These are phyloP conservation scores for Drosophila mojavensis DNA, from an alignment of 1,140 invertebrate genomes.

Conservation along the genomic window DNA sequence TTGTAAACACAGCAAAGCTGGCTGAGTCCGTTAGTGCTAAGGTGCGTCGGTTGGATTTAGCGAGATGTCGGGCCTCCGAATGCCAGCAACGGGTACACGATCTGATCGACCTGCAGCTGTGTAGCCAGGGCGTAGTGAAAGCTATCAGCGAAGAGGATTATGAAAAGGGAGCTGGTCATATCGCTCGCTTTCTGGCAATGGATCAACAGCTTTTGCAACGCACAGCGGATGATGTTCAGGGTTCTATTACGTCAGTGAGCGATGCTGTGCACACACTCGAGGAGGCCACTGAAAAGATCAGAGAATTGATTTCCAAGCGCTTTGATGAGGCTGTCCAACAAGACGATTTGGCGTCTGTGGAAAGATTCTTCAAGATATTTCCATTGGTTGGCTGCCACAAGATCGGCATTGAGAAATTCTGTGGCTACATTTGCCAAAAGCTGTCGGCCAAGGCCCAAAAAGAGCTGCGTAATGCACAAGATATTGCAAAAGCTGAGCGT, in stretches of 20 bases:
- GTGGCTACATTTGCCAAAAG: slow-evolving; percentile 94
- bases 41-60: slow-evolving; percentile 96
- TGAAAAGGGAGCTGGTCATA: slow-evolving; percentile 96
- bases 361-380: slow-evolving; percentile 99
- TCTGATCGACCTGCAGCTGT: slow-evolving; percentile 97
- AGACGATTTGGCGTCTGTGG: slow-evolving; percentile 95
- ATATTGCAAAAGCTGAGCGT: slow-evolving; percentile 88
- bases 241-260: slow-evolving; percentile 82
- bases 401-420: slow-evolving; percentile 96
- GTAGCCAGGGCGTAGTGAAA: slow-evolving; percentile 96
- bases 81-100: slow-evolving; percentile 98
- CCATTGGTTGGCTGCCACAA: slow-evolving; percentile 96
- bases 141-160: slow-evolving; percentile 95
- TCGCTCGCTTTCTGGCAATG: slow-evolving; percentile 97
- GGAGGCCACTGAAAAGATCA: slow-evolving; percentile 89
- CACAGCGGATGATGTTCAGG: slow-evolving; percentile 90
- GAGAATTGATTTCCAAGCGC: slow-evolving; percentile 90
- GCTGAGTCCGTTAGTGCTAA: slow-evolving; percentile 98
- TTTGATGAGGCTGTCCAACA: slow-evolving; percentile 96
- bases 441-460: slow-evolving; percentile 90
- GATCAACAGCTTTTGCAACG: slow-evolving; percentile 94
- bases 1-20: slow-evolving; percentile 93
- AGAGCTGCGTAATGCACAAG: slow-evolving; percentile 88
- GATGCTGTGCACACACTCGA: slow-evolving; percentile 91
- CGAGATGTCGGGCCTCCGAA: slow-evolving; percentile 96